phyloP scores from a whole-genome alignment of 2,113 vertebrate genomes.

The Proteles cristata region DNA sequence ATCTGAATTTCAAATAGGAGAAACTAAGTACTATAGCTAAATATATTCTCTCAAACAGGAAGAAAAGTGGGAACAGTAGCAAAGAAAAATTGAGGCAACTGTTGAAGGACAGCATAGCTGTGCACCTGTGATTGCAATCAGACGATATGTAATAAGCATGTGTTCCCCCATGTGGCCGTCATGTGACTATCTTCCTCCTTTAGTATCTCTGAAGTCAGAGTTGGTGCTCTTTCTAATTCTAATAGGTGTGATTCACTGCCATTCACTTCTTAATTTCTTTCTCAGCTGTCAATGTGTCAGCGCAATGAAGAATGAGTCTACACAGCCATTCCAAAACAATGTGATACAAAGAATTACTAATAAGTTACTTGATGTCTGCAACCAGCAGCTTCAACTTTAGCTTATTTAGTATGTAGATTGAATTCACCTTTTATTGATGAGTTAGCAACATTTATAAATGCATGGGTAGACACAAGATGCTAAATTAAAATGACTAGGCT shows the following conservation, averaged over 20 bases:
- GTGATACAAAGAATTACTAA: slow-evolving; percentile 48
- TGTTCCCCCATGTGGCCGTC: background rate
- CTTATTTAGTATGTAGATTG: slow-evolving; percentile 57
- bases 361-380: slow-evolving; percentile 65
- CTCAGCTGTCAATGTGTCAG: background rate
- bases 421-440: slow-evolving; percentile 74
- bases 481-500: slow-evolving; percentile 68
- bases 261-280: slow-evolving; percentile 26
- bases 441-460: slow-evolving; percentile 70
- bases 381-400: background rate
- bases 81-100: background rate
- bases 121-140: background rate
- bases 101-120: background rate
- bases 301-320: slow-evolving; percentile 55
- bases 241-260: background rate
- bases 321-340: background rate
- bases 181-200: background rate
- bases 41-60: background rate
- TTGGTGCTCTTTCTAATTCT: slow-evolving; percentile 22
- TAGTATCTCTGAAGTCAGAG: background rate
- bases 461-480: slow-evolving; percentile 48
- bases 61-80: background rate
- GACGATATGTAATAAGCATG: background rate
- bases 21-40: background rate
- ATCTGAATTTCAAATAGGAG: background rate